Base-by-base conservation (phyloP, 2,113 vertebrate species). In the Datnioides undecimradiatus region DNA sequence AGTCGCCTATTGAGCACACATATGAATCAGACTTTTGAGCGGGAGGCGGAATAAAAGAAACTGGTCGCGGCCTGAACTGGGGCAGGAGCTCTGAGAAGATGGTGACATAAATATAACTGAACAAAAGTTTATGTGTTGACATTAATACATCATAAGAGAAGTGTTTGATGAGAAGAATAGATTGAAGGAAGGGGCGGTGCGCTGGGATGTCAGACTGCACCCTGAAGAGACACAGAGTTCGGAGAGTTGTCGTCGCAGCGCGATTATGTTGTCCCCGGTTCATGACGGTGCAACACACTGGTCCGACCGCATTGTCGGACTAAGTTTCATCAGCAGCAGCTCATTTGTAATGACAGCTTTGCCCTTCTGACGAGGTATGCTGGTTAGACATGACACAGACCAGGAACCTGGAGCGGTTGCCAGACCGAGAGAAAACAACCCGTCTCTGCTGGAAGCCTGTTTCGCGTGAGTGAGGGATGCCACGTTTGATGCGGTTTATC, bases 271-370 rank as follows among this genome's bases (percentile, higher is more conserved):
- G 69, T 79, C 71, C 69, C 63, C 1, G 54, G 75, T 69, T 77
- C 31, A 76, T 63, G 69, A 81, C 13, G 23, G 8, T 45, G 79
- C 62, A n/a, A 52, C 65, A 74, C 80, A 91, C 90, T 76, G 76
- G 87, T 88, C 68, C 10, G 33, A 90, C 91, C 46, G 25, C 91
- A 91, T 90, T 94, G 82, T 89, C 91, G 91, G 79, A 87, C 82
- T n/a, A 29, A 19, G 82, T 77, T 79, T 75, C 72, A 69, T 11
- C 65, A 43, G 63, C 45, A 69, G 60, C 57, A 58, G 59, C 23
- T 81, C 36, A 88, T 82, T 41, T 16, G 70, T 87, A 88, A 88
- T 73, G 87, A 91, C 92, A 88, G 89, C 65, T 87, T 67, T 80
- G 76, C 73, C 70, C 79, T 72, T 78, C 43, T 57, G 63, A 75